Evolutionary conservation across 2,888 invertebrate species (phyloP), one percentile per base, ranked within the genome.

Genomic region (Metopia argyrocephala): DNA sequence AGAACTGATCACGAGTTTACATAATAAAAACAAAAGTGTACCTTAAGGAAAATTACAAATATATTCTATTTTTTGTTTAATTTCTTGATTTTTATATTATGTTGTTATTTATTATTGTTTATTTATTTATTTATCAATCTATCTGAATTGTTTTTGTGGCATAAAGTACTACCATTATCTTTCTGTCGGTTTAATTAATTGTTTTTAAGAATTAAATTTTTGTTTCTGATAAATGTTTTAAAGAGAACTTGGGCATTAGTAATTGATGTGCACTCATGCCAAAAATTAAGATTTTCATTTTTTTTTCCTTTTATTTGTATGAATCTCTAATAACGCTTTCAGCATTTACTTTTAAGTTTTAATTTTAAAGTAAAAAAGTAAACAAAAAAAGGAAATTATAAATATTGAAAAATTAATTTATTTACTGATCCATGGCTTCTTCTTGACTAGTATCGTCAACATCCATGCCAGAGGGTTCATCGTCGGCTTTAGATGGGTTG

Each of bases 391-490:
- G 61, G 56, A 74, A 69, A n/a, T n/a, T n/a, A n/a, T n/a, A n/a
- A n/a, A n/a, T n/a, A n/a, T 65, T 9, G 65, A 76, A 79, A 56
- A 27, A 38, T 64, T 68, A 27, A 52, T 25, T 70, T 59, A 59
- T 76, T 85, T 90, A 90, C 84, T 90, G 90, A 85, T 90, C 89
- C 90, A 91, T 91, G 70, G 91, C 90, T 85, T 90, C 84, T 71
- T 89, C 84, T 71, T 89, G 90, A 84, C 90, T 90, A 82, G 89
- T 89, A 66, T 90, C 90, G 61, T 91, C 90, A 20, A 90, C 88
- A 76, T 91, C 90, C 90, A 91, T 91, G 69, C 89, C 89, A 46
- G 87, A 87, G 9, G 87, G 86, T 76, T 89, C 89, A 48, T 90
- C 88, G 79, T 89, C 89, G 74, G 84, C 56, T 82, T 89, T 89